phyloP scores from a whole-genome alignment of 2,888 invertebrate species.

The Lepidonotus clava region DNA sequence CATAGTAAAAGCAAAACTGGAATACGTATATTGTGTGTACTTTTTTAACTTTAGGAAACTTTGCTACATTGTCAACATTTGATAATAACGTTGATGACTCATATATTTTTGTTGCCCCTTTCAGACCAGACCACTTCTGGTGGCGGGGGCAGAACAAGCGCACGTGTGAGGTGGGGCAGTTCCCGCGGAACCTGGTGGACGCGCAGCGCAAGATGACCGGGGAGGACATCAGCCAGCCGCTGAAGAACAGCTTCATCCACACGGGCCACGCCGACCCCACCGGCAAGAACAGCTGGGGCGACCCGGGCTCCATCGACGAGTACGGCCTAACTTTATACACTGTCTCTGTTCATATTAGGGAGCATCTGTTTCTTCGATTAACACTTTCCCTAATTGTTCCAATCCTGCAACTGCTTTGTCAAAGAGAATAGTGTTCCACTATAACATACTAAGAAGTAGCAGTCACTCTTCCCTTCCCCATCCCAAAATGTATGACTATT shows the following conservation, averaged over 20 bases:
- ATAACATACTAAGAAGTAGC: too few species aligned
- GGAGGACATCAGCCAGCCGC: conserved; percentile 89
- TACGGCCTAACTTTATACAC: too few species aligned
- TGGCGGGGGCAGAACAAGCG: conserved; percentile 98
- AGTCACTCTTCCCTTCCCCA: too few species aligned
- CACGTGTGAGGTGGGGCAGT: conserved; percentile 92
- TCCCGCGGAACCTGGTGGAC: conserved; percentile 90
- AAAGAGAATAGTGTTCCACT: too few species aligned
- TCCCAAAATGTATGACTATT: too few species aligned
- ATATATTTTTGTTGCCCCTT: conserved; percentile 46
- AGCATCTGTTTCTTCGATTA: neutral
- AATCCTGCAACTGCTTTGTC: too few species aligned
- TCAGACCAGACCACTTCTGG: conserved; percentile 91
- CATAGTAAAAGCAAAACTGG: too few species aligned
- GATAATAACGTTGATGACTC: neutral
- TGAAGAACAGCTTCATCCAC: conserved; percentile 91
- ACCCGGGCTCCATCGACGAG: conserved; percentile 89
- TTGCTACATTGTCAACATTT: too few species aligned
- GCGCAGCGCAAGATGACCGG: conserved; percentile 85
- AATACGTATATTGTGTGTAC: too few species aligned
- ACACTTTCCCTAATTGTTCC: too few species aligned
- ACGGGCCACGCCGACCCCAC: conserved; percentile 85
- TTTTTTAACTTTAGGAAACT: too few species aligned
- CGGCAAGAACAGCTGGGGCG: conserved; percentile 89
- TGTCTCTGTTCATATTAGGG: too few species aligned